These are phyloP conservation scores for Sceloporus undulatus DNA, from an alignment of 2,113 vertebrate genomes.

Conservation along the genomic window DNA sequence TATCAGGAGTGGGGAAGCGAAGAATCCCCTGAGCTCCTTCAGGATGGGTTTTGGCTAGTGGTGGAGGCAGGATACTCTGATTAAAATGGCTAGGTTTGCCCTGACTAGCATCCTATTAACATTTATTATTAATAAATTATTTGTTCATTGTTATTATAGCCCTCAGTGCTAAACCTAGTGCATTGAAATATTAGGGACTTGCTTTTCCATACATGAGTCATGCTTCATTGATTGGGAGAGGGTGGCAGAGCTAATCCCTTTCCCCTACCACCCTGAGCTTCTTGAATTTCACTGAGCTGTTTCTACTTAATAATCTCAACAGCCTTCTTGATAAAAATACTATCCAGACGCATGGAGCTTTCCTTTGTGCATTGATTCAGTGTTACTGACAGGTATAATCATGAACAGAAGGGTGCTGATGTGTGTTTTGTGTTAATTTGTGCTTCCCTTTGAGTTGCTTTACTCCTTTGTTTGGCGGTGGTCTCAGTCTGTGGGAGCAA, in stretches of 20 bases:
- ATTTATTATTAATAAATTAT: not conserved
- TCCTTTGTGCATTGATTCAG: not conserved
- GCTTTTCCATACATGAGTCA: conserved; percentile 26
- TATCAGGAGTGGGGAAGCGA: not conserved
- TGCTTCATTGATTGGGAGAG: not conserved
- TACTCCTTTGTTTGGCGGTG: no score
- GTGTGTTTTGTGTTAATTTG: not conserved
- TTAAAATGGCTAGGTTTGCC: conserved; percentile 11
- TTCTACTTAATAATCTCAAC: not conserved
- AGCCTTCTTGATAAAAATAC: not conserved
- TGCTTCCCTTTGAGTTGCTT: not conserved
- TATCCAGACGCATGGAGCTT: not conserved
- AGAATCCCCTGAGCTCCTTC: conserved; percentile 2
- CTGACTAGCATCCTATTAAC: not conserved
- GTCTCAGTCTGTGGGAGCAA: not conserved
- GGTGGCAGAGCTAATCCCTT: not conserved
- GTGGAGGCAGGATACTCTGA: not conserved
- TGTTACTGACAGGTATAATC: not conserved
- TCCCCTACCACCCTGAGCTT: not conserved
- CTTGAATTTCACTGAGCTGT: conserved; percentile 35
- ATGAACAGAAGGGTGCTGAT: not conserved
- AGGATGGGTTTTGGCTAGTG: not conserved
- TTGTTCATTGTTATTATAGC: conserved; percentile 17
- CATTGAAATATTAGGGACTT: conserved; percentile 1
- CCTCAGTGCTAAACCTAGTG: conserved; percentile 8